Evolutionary conservation across 2,113 vertebrate species (phyloP).

Genomic region (Lampris megalopsis): DNA sequence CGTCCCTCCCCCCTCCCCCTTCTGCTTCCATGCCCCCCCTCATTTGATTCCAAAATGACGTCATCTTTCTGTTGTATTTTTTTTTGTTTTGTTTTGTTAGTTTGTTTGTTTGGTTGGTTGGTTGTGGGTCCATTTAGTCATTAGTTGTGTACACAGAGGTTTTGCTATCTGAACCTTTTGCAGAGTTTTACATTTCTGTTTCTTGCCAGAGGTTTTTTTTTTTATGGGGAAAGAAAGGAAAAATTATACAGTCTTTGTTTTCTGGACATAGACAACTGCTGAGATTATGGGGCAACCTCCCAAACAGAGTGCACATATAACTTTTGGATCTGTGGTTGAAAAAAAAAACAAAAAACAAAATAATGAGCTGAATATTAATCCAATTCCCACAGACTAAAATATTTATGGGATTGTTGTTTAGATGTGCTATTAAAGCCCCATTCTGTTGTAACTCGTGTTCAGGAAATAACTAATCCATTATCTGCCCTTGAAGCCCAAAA

Average conservation of each 20-base stretch:
- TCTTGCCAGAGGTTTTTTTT: conserved; percentile 8
- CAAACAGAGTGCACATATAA: conserved; percentile 65
- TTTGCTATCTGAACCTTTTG: conserved; percentile 28
- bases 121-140: conserved; percentile 55
- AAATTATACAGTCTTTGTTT: conserved; percentile 13
- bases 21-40: conserved; percentile 37
- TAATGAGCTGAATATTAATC: conserved; percentile 30
- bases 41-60: conserved; percentile 48
- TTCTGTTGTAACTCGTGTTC: conserved; percentile 48
- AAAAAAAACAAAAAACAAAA: neutral
- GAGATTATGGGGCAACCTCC: conserved; percentile 32
- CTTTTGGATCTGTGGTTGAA: conserved; percentile 33
- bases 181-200: conserved; percentile 36
- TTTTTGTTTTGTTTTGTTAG: conserved; percentile 54
- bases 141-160: conserved; percentile 69
- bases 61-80: conserved; percentile 47
- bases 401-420: conserved; percentile 34
- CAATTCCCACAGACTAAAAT: conserved; percentile 34
- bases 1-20: neutral
- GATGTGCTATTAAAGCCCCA: conserved; percentile 50
- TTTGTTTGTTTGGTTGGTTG: conserved; percentile 57
- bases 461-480: conserved; percentile 58
- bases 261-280: conserved; percentile 27
- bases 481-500: conserved; percentile 59
- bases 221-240: conserved; percentile 34